Evolutionary conservation across 2,888 invertebrate genomes (phyloP), one percentile per base, ranked within the genome.

Genomic region (Exocentrus adspersus): DNA sequence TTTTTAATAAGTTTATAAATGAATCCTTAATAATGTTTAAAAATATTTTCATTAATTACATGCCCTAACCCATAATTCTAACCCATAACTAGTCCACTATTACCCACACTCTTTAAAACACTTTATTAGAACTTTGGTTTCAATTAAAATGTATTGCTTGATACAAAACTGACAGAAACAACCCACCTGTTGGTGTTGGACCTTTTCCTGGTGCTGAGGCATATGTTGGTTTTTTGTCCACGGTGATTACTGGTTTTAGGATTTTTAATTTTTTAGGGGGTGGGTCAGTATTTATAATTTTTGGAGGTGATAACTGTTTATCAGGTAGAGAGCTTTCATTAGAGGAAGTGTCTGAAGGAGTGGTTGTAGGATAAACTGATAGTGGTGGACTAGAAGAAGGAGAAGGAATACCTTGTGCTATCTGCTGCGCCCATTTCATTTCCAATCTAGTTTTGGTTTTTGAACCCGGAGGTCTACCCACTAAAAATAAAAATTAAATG

Each of bases 381-480:
- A n/a, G 52, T 41, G 67, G 66, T 37, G 62, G 64, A 17, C 58
- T 60, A 32, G 67, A 67, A 10, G 64, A 41, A 37, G 64, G 57
- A 51, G 45, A 32, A 12, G 74, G 66, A 66, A 74, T 81, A 81
- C 81, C 81, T 82, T 80, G 80, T 62, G 78, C 77, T 45, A 79
- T 72, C 65, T 79, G 75, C 43, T 77, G 73, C 19, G 78, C 76
- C 80, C 80, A 81, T 73, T 82, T 80, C 3, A 77, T 72, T 69
- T 81, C 78, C 32, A 80, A 68, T 58, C 76, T 77, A 12, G 72
- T 65, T 68, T 80, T 81, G 28, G 73, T 70, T 67, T 80, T 80
- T 2, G 81, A 77, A 12, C 82, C 82, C 14, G 81, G 84, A 9
- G 86, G 86, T 58, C 87, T 81, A 61, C 86, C 86, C 74, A 86